phyloP scores from a whole-genome alignment of 2,888 invertebrate genomes.

The Sphecodes monilicornis region DNA sequence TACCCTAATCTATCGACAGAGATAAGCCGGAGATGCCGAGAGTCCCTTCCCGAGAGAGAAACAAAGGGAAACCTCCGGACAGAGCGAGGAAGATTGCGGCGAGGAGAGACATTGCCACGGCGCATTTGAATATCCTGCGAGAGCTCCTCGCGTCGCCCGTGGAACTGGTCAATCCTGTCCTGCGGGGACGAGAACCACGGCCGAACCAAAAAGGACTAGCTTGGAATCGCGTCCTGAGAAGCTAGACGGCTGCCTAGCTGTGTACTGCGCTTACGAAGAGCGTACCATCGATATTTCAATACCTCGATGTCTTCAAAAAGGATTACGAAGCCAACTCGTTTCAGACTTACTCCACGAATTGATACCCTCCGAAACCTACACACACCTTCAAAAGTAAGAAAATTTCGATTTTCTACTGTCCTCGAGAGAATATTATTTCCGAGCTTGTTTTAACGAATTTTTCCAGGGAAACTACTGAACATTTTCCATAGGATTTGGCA shows the following conservation, averaged over 20 bases:
- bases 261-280: background rate
- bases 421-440: background rate
- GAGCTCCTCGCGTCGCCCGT: conserved; percentile 27
- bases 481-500: too few relatives aligned
- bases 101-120: conserved; percentile 43
- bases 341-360: background rate
- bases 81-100: background rate
- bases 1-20: conserved; percentile 3
- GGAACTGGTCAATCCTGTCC: conserved; percentile 72
- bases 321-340: background rate
- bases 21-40: background rate
- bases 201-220: conserved; percentile 66
- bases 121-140: conserved; percentile 67
- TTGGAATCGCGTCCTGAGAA: conserved; percentile 37
- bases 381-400: background rate
- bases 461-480: too few relatives aligned
- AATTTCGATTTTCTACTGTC: background rate
- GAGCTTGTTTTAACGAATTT: too few relatives aligned
- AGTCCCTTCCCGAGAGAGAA: conserved; percentile 16
- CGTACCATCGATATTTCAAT: background rate
- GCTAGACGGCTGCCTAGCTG: conserved; percentile 22
- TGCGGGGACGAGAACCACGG: conserved; percentile 52
- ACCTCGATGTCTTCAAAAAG: background rate
- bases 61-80: conserved; percentile 13
- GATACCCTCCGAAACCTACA: background rate